Evolutionary conservation across 2,797 vertebrate genomes (phyloP), one percentile per base, ranked within the genome.

Genomic region (Peromyscus aztecus): DNA sequence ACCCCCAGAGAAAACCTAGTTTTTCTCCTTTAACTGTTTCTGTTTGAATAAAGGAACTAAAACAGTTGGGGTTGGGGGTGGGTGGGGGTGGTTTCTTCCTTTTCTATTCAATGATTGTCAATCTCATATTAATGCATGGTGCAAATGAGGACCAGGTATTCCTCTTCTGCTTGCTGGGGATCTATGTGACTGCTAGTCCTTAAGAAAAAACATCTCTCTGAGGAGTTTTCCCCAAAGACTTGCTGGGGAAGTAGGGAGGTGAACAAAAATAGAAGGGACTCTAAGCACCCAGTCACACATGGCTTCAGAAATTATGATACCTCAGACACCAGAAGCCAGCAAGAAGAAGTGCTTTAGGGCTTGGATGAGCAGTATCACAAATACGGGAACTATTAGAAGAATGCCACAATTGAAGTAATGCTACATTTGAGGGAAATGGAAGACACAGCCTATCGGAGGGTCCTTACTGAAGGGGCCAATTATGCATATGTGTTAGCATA

Each of bases 21-120:
- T 75, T 92, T 88, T 65, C n/a, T 61, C 57, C 55, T 95, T 96
- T n/a, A 34, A 49, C 76, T 88, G 17, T 93, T 88, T 95, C 46
- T 57, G 49, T 94, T 75, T 87, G 89, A 92, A 95, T 19, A 92
- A 75, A 75, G 76, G 16, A 3, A 90, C 27, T 88, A 91, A 88
- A 81, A 82, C 17, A 96, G 69, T 71, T 92, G 43, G 55, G 55
- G 40, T 12, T 46, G 17, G 49, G 49, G 12, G 40, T 40, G 40
- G 11, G n/a, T 34, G 19, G 63, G 6, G 13, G 37, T 46, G 21
- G 24, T 63, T 83, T 76, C 34, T 55, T 94, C 76, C 37, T 91
- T 97, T 93, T 34, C 37, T 63, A 90, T 37, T 85, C n/a, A 84
- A 37, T 90, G 77, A 94, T 0, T 88, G 31, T 16, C 52, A 93